Percentiles rank a stretch among this genome's conserved stretches.
Evolutionary conservation across 37 sponge, comb jelly and placozoan species (phyloP).

Genomic region (Spongilla lacustris): DNA sequence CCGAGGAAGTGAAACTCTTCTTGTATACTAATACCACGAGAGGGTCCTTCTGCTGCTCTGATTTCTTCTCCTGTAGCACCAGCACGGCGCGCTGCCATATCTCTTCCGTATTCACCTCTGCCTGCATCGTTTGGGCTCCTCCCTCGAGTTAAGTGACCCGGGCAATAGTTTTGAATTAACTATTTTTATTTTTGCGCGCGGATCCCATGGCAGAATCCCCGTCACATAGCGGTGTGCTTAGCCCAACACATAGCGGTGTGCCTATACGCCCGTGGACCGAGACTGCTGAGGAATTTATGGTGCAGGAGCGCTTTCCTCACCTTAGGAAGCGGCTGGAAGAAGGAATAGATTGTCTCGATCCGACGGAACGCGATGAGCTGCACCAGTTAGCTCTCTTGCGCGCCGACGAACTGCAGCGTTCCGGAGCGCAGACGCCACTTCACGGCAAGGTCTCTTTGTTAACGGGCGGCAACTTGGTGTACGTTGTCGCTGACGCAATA

Average conservation of each 20-base stretch:
- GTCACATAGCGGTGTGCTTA: too few relatives aligned
- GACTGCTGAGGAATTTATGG: conserved; percentile 25
- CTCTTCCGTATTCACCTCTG: background rate
- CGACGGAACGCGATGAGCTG: conserved; percentile 8
- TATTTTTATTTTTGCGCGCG: background rate
- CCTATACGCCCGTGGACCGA: conserved; percentile 47
- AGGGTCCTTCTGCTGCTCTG: background rate
- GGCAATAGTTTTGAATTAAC: background rate
- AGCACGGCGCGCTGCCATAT: background rate
- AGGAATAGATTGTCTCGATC: conserved; percentile 30
- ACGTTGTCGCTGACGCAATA: conserved; percentile 54
- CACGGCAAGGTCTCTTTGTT: conserved; percentile 51
- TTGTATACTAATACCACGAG: background rate
- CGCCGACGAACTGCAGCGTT: background rate
- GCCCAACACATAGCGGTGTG: background rate
- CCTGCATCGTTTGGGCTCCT: background rate
- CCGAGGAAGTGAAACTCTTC: background rate
- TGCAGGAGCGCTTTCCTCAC: conserved; percentile 39
- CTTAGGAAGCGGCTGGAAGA: conserved; percentile 30
- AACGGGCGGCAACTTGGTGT: conserved; percentile 47
- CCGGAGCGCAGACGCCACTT: background rate
- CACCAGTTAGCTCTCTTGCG: background rate
- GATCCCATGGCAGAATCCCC: too few relatives aligned
- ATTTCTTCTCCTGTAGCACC: background rate
- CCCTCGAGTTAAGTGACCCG: background rate